Conservation (phyloP, 2,888 invertebrate genomes). For the Drosophila nr. fundita region DNA sequence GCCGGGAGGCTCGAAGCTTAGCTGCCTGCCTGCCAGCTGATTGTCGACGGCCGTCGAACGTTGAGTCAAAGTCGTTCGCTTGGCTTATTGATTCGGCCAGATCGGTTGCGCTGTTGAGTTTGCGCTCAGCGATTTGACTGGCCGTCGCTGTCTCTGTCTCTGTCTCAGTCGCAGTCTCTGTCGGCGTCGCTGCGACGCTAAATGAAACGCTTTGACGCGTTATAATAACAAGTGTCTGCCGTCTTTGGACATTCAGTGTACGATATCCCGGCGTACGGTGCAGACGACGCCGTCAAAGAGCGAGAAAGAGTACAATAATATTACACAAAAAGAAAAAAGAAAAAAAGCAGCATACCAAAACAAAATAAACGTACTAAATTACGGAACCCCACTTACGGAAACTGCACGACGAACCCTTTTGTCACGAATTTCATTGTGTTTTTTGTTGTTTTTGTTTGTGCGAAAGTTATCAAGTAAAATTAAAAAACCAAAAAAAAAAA, state of each 20-base stretch:
- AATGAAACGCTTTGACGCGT: constrained; percentile 78
- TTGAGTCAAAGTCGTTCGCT: constrained; percentile 33
- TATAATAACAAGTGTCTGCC: constrained; percentile 84
- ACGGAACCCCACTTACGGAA: constrained; percentile 25
- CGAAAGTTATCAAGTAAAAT: constrained; percentile 14
- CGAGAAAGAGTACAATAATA: constrained; percentile 20
- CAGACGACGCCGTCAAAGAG: constrained; percentile 69
- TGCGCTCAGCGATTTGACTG: constrained; percentile 18
- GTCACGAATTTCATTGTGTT: constrained; percentile 40
- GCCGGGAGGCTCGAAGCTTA: constrained; percentile 34
- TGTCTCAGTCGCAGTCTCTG: constrained; percentile 37
- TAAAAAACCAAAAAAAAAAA: neutral
- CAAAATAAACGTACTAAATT: constrained; percentile 5
- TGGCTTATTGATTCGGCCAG: constrained; percentile 68
- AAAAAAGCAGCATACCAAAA: neutral
- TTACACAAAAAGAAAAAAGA: constrained; percentile 15
- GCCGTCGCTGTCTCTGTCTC: constrained; percentile 22
- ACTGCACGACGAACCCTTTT: constrained; percentile 32
- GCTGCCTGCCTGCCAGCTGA: constrained; percentile 19
- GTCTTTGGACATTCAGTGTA: constrained; percentile 84
- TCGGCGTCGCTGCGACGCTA: constrained; percentile 50
- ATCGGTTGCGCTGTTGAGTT: constrained; percentile 33
- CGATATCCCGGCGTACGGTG: constrained; percentile 84
- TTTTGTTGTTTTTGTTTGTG: constrained; percentile 61
- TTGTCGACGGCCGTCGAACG: constrained; percentile 20